Evolutionary conservation across 2,113 vertebrate genomes (phyloP).

Genomic region (Erinaceus europaeus): DNA sequence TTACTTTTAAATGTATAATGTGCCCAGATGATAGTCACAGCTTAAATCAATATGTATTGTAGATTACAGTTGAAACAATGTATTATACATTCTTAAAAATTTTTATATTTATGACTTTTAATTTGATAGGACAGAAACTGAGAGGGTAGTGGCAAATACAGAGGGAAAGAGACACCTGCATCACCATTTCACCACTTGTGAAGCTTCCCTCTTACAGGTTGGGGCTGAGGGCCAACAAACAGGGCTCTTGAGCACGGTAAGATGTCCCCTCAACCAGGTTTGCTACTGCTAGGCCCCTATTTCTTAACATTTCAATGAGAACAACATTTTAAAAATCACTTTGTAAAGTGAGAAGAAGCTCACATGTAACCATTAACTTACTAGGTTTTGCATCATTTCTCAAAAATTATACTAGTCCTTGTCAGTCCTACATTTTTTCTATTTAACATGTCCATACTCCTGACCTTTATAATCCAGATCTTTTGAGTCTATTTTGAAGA

Average conservation of each 20-base stretch:
- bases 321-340: background rate
- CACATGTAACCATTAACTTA: background rate
- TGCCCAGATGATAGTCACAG: background rate
- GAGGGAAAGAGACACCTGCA: too few species aligned
- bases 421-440: background rate
- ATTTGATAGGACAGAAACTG: too few species aligned
- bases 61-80: background rate
- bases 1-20: background rate
- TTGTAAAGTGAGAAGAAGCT: constrained; percentile 1
- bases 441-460: background rate
- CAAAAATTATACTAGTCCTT: background rate
- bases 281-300: too few species aligned
- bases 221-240: too few species aligned
- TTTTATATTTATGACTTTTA: too few species aligned
- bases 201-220: too few species aligned
- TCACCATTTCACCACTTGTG: too few species aligned
- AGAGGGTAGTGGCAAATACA: too few species aligned
- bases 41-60: background rate
- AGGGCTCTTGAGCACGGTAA: too few species aligned
- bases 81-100: background rate
- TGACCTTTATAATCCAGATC: background rate
- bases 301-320: constrained; percentile 2
- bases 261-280: too few species aligned
- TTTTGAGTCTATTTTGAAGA: background rate
- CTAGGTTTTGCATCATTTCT: background rate